phyloP scores from a whole-genome alignment of 1,140 invertebrate genomes.

The Triops longicaudatus region DNA sequence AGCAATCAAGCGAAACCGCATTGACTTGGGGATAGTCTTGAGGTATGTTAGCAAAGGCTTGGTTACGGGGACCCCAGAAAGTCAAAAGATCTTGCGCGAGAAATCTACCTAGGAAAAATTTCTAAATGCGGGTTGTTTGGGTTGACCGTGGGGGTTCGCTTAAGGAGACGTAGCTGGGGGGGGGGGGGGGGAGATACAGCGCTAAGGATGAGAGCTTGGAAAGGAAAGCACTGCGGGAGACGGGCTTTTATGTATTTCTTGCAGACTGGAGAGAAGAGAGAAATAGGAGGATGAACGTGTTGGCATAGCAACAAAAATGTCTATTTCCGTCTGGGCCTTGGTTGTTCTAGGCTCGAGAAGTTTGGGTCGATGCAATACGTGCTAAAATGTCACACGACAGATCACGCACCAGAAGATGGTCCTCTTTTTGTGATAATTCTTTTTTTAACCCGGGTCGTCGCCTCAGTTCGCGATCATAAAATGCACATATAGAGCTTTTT shows the following conservation, averaged over 20 bases:
- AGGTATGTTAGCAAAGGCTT: not conserved
- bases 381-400: conserved; percentile 4
- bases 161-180: not conserved
- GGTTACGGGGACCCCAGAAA: not conserved
- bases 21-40: not conserved
- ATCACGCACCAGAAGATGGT: not conserved
- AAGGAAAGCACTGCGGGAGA: not conserved
- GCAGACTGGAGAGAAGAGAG: not conserved
- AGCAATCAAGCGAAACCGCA: not conserved
- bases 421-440: not conserved
- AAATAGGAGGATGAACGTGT: not conserved
- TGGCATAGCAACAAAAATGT: conserved; percentile 6
- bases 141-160: conserved; percentile 5
- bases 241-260: conserved; percentile 3
- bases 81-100: not conserved
- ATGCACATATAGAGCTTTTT: not conserved
- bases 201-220: not conserved
- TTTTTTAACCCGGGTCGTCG: not conserved
- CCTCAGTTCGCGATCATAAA: not conserved
- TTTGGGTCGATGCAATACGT: not conserved
- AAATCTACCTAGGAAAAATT: not conserved
- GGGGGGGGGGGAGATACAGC: not conserved
- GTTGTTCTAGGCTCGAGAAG: not conserved
- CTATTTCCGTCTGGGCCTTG: not conserved
- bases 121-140: conserved; percentile 9